Evolutionary conservation across 2,797 vertebrate genomes (phyloP).

Genomic region (Tokudaia muenninki): DNA sequence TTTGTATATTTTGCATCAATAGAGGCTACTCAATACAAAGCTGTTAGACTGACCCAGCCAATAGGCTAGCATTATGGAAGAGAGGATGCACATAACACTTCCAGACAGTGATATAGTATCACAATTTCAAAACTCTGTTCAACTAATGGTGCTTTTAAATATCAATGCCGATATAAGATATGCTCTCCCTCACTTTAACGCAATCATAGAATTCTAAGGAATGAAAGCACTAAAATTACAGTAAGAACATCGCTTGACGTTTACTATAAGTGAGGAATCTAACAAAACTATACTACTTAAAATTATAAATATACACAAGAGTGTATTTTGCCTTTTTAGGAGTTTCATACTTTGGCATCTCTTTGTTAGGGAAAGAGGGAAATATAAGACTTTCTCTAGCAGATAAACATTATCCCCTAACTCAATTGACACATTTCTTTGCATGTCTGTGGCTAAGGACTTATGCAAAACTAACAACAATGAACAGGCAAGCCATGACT

Average conservation of each 20-base stretch:
- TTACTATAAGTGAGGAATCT: constrained; percentile 52
- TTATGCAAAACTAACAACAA: constrained; percentile 59
- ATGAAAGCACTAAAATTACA: constrained; percentile 74
- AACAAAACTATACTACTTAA: constrained; percentile 4
- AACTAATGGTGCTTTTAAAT: constrained; percentile 70
- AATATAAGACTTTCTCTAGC: constrained; percentile 63
- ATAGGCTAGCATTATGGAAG: constrained; percentile 64
- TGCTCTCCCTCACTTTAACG: constrained; percentile 71
- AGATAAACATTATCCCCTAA: constrained; percentile 64
- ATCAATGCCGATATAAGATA: constrained; percentile 52
- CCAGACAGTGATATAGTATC: constrained; percentile 64
- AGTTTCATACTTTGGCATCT: constrained; percentile 54
- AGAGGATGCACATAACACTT: constrained; percentile 57
- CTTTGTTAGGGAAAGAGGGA: constrained; percentile 73
- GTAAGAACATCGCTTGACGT: constrained; percentile 60
- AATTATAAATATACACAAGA: constrained; percentile 65
- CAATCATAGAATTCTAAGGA: constrained; percentile 67
- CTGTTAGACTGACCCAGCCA: constrained; percentile 43
- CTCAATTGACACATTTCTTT: constrained; percentile 76
- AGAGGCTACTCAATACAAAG: constrained; percentile 55
- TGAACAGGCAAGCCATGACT: constrained; percentile 64
- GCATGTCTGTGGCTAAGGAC: constrained; percentile 64
- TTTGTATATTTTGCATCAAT: constrained; percentile 28
- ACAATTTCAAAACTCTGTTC: constrained; percentile 71
- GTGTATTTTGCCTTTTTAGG: constrained; percentile 78